Base-by-base conservation (phyloP, 2,888 invertebrate species). In the Synergus laeviventris region DNA sequence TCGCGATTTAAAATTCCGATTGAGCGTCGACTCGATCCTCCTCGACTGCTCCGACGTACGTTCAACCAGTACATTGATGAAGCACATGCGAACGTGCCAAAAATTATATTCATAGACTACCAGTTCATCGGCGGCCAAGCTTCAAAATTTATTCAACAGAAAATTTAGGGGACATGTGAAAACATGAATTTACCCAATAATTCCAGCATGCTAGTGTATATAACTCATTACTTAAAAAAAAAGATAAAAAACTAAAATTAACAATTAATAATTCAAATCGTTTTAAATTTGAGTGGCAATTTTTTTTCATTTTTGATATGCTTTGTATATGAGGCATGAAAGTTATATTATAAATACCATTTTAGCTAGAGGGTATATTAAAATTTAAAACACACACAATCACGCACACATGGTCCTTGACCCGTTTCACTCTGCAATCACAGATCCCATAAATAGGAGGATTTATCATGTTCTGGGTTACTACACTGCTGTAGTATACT, bases 1-100 rank as follows among this genome's bases (percentile, higher is more conserved):
- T 60, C 78, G 79, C 81, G 84, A 87, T 89, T 87, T 87, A 85
- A 88, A 89, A 89, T 89, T 88, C 88, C 85, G 84, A 89, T 88
- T 87, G 84, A 86, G 79, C 84, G 76, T 36, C 36, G 16, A 66
- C 66, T 66, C 42, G 66, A 66, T 66, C 66, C 66, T 66, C 24
- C 66, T 66, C 66, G 42, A 45, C 42, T 66, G 24, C 66, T 66
- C 16, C 16, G 16, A 66, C 24, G 16, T 45, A 66, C 66, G 21
- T 66, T 66, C 45, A 45, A 42, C 39, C 21, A 12, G 12, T 16
- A 64, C 42, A 66, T 21, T 66, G 45, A 66, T 45, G 5, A 66
- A 66, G 66, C 24, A 45, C 66, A 66, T 45, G 45, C 45, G 24
- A 66, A 66, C 66, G 66, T 66, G 66, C 66, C 66, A 66, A 45